Conservation (phyloP, 2,888 invertebrate genomes). For the Rutpela maculata region DNA sequence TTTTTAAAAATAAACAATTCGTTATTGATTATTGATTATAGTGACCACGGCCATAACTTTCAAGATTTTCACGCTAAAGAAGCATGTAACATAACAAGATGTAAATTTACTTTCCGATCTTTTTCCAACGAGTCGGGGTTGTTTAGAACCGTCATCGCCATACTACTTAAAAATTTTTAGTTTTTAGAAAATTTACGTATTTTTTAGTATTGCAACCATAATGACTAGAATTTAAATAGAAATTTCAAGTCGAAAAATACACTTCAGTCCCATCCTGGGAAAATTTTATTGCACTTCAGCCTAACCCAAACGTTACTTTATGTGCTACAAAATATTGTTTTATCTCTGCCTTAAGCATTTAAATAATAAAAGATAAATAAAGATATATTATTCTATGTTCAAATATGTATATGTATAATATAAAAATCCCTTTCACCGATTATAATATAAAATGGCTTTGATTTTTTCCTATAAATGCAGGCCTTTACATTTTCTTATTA, state of each 20-base stretch:
- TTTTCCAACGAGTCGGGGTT: neutral
- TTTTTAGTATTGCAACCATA: conserved; percentile 35
- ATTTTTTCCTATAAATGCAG: conserved; percentile 54
- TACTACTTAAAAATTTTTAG: neutral
- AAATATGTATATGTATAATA: conserved; percentile 57
- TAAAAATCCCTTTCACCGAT: conserved; percentile 67
- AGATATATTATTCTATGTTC: conserved; percentile 59
- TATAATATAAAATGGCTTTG: conserved; percentile 64
- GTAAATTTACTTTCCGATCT: too few relatives aligned
- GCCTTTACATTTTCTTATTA: conserved; percentile 45
- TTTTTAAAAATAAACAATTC: too few relatives aligned
- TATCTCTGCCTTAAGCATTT: conserved; percentile 55
- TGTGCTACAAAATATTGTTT: conserved; percentile 54
- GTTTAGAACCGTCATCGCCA: neutral
- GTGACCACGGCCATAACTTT: too few relatives aligned
- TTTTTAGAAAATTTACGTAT: conserved; percentile 13
- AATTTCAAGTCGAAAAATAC: conserved; percentile 29
- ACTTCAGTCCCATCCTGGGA: conserved; percentile 6
- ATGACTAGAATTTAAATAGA: conserved; percentile 40
- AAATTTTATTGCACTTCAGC: conserved; percentile 56
- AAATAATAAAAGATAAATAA: conserved; percentile 61
- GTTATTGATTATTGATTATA: too few relatives aligned
- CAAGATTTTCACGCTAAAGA: too few relatives aligned
- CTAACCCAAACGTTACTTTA: conserved; percentile 49
- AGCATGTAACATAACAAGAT: too few relatives aligned